Percentiles rank a stretch among this genome's conserved stretches.
Conservation (phyloP, 2,113 vertebrate genomes). For the Saccopteryx bilineata region DNA sequence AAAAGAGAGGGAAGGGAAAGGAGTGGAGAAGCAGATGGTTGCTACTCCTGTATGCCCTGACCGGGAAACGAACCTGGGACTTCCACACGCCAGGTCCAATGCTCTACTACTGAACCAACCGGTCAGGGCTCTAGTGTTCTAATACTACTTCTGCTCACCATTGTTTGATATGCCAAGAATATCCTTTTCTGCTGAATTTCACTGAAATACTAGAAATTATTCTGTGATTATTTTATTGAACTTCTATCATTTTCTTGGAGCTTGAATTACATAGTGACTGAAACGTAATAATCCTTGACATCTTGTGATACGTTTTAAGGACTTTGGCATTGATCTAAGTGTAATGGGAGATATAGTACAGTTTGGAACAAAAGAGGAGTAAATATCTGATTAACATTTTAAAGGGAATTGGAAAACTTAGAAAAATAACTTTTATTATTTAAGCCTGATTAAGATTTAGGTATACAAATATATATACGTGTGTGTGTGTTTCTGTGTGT, state of each 20-base stretch:
- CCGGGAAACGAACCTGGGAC: no score
- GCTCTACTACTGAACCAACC: no score
- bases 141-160: not conserved
- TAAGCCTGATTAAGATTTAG: not conserved
- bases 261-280: not conserved
- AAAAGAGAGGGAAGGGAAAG: no score
- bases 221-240: slow-evolving; percentile 31
- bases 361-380: not conserved
- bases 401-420: not conserved
- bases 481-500: no score
- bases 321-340: not conserved
- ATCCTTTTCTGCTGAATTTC: not conserved
- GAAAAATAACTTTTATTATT: not conserved
- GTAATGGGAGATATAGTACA: not conserved
- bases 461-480: not conserved
- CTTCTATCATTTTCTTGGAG: not conserved
- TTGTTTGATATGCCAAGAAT: not conserved
- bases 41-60: no score
- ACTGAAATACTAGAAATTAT: not conserved
- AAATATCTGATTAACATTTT: not conserved
- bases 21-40: no score
- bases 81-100: no score
- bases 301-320: not conserved
- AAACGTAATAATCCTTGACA: not conserved
- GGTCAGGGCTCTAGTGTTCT: not conserved